Percentiles rank a stretch among this genome's conserved stretches.
Conservation (phyloP, 2,797 vertebrate genomes). For the Aeoliscus strigatus region DNA sequence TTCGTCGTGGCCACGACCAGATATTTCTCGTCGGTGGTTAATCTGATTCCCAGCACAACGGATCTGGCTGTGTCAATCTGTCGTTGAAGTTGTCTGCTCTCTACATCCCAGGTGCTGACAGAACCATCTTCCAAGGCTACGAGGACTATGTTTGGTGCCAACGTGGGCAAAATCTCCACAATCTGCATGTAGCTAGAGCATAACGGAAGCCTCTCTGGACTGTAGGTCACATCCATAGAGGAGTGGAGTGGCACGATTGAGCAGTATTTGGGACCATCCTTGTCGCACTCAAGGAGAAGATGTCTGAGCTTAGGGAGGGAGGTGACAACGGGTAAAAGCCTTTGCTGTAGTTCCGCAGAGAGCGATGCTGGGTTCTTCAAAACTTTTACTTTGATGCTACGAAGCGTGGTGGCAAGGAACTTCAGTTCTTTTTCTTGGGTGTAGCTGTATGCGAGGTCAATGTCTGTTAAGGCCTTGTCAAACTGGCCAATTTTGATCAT, state of each 20-base stretch:
- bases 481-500: constrained; percentile 99
- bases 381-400: constrained; percentile 91
- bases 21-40: constrained; percentile 92
- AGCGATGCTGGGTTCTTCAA: constrained; percentile 91
- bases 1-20: constrained; percentile 96
- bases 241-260: constrained; percentile 98
- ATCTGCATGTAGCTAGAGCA: constrained; percentile 95
- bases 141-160: constrained; percentile 90
- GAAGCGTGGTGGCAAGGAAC: constrained; percentile 90
- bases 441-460: constrained; percentile 91
- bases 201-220: constrained; percentile 90
- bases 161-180: constrained; percentile 91
- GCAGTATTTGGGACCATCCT: constrained; percentile 97
- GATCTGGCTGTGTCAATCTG: constrained; percentile 94
- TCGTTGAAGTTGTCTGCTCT: constrained; percentile 87
- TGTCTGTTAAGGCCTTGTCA: constrained; percentile 90
- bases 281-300: constrained; percentile 96
- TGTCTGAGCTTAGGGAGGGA: constrained; percentile 96
- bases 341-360: constrained; percentile 94
- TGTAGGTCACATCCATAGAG: constrained; percentile 97
- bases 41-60: constrained; percentile 92
- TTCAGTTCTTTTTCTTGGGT: constrained; percentile 97
- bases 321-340: constrained; percentile 93
- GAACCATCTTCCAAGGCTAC: constrained; percentile 95
- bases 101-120: constrained; percentile 97